Percentiles rank a stretch among this genome's conserved stretches.
Evolutionary conservation across 2,888 invertebrate species (phyloP).

Genomic region (Metallyticus violacea): DNA sequence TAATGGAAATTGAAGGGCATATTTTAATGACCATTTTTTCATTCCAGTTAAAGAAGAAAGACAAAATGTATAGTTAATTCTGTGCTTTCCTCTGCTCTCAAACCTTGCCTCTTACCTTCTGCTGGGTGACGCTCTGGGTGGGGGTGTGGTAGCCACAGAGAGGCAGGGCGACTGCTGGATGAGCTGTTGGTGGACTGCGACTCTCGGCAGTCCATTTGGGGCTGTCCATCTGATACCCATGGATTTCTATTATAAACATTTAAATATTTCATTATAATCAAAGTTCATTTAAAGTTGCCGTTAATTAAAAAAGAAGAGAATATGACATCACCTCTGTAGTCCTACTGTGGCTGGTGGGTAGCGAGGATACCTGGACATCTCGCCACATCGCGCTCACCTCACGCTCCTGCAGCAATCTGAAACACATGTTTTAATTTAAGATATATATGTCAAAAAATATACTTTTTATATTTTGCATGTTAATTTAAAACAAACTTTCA

Average conservation of each 20-base stretch:
- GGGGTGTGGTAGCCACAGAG: conserved; percentile 18
- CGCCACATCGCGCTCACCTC: conserved; percentile 26
- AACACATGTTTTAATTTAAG: background rate
- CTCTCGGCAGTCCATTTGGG: conserved; percentile 18
- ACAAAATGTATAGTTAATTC: too few species aligned
- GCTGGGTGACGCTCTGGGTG: background rate
- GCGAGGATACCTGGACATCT: conserved; percentile 33
- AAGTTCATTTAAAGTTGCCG: too few species aligned
- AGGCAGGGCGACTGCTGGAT: conserved; percentile 36
- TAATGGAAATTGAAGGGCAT: background rate
- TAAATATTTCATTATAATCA: background rate
- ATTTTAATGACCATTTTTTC: too few species aligned
- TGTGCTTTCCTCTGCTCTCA: too few species aligned
- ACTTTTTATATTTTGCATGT: background rate
- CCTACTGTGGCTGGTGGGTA: conserved; percentile 7
- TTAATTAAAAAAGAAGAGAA: background rate
- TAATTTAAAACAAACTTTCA: too few species aligned
- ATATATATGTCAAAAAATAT: background rate
- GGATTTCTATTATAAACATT: conserved; percentile 22
- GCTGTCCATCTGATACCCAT: conserved; percentile 24
- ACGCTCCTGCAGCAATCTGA: conserved; percentile 8
- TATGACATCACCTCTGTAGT: background rate
- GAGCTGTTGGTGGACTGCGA: conserved; percentile 35
- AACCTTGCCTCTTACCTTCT: background rate
- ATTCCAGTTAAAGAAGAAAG: background rate